Evolutionary conservation across 2,888 invertebrate genomes (phyloP).

Genomic region (Ecdyonurus torrentis): DNA sequence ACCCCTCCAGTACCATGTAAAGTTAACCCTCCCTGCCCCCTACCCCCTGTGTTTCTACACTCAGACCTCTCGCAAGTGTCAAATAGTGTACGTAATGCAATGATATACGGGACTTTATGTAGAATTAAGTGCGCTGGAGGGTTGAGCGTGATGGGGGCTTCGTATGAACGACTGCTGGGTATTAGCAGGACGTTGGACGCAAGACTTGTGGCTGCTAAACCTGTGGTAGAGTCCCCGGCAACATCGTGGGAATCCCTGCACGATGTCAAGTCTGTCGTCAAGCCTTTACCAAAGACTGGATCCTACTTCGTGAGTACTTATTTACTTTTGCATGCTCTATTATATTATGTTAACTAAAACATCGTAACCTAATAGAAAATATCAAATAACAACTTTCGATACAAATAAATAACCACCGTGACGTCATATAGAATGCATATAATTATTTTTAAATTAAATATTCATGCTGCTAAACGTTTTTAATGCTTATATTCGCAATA

Average conservation of each 20-base stretch:
- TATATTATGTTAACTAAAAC: too few relatives aligned
- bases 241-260: background rate
- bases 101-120: constrained; percentile 26
- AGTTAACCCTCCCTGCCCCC: background rate
- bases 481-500: too few relatives aligned
- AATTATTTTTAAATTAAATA: too few relatives aligned
- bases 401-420: too few relatives aligned
- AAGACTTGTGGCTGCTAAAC: background rate
- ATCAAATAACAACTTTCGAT: too few relatives aligned
- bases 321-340: too few relatives aligned
- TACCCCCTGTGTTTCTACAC: background rate
- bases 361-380: too few relatives aligned
- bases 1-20: too few relatives aligned
- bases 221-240: background rate
- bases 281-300: background rate
- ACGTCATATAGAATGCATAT: too few relatives aligned
- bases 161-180: constrained; percentile 13
- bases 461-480: too few relatives aligned
- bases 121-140: constrained; percentile 13
- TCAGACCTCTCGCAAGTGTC: constrained; percentile 19
- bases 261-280: background rate
- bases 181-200: background rate
- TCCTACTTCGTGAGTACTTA: background rate
- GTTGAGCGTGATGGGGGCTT: background rate
- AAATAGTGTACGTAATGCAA: constrained; percentile 25